phyloP scores from a whole-genome alignment of 2,888 invertebrate species.

The Meloe dianella region DNA sequence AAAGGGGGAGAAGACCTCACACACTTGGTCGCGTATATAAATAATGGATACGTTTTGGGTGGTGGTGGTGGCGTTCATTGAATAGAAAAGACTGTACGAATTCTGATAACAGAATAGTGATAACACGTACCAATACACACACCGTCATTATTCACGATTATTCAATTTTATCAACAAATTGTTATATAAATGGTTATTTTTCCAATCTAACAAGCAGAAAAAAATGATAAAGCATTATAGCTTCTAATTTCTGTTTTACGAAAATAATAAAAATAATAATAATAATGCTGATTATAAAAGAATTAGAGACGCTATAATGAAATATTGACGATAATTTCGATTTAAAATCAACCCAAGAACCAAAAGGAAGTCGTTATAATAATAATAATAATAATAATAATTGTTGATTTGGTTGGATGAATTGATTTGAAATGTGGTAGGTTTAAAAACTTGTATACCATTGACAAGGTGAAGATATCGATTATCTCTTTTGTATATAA shows the following conservation, averaged over 20 bases:
- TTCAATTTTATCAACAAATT: neutral
- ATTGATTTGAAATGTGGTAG: neutral
- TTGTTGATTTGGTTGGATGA: neutral
- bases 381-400: neutral
- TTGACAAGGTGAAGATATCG: neutral
- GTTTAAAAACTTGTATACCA: neutral
- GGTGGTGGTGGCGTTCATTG: neutral
- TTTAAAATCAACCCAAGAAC: neutral
- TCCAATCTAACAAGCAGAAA: neutral
- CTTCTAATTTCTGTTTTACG: neutral
- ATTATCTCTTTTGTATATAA: neutral
- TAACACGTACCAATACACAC: conserved; percentile 7
- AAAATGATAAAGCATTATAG: neutral
- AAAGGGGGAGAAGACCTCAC: conserved; percentile 49
- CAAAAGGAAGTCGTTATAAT: neutral
- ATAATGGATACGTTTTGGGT: conserved; percentile 46
- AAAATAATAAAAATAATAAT: neutral
- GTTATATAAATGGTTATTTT: neutral
- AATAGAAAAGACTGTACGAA: neutral
- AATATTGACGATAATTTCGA: conserved; percentile 1
- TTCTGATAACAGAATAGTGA: neutral
- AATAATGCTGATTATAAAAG: neutral
- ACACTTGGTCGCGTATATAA: conserved; percentile 50
- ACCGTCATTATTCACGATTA: neutral
- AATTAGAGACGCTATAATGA: conserved; percentile 3